Evolutionary conservation across 2,113 vertebrate genomes (phyloP).

Genomic region (Odontesthes bonariensis): DNA sequence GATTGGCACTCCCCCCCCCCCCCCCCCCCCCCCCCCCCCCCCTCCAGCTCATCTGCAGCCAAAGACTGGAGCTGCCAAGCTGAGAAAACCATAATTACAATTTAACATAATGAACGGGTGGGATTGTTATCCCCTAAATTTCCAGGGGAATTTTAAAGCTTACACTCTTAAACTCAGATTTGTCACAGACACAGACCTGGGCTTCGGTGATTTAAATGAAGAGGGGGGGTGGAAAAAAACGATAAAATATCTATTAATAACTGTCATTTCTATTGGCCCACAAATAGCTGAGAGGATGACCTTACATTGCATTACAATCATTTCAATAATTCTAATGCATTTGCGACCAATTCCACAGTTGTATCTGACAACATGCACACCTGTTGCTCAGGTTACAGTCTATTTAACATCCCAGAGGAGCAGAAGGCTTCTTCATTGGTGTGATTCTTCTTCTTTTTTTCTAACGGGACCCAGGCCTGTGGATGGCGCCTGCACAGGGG

Average conservation of each 20-base stretch:
- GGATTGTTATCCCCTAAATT: conserved; percentile 48
- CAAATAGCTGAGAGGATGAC: too few relatives aligned
- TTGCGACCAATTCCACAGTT: too few relatives aligned
- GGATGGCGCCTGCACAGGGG: too few relatives aligned
- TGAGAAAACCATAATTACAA: conserved; percentile 36
- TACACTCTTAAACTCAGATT: conserved; percentile 59
- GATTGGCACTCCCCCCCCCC: conserved; percentile 58
- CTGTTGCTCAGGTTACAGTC: background rate
- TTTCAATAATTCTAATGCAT: too few relatives aligned
- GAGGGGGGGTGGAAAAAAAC: too few relatives aligned
- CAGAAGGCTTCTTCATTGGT: too few relatives aligned
- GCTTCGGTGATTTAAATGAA: background rate
- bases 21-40: conserved; percentile 55
- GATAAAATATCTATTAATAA: too few relatives aligned
- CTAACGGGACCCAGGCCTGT: too few relatives aligned
- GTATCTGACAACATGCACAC: background rate
- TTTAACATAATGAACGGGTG: conserved; percentile 57
- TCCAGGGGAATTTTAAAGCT: conserved; percentile 49
- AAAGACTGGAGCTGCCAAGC: conserved; percentile 51
- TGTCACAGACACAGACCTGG: conserved; percentile 32
- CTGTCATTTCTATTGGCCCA: too few relatives aligned
- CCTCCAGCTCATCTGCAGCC: conserved; percentile 56
- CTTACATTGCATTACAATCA: too few relatives aligned
- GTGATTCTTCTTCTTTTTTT: too few relatives aligned
- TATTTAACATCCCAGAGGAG: too few relatives aligned